Conservation (phyloP, 2,888 invertebrate genomes). For the Dendrolimus houi region DNA sequence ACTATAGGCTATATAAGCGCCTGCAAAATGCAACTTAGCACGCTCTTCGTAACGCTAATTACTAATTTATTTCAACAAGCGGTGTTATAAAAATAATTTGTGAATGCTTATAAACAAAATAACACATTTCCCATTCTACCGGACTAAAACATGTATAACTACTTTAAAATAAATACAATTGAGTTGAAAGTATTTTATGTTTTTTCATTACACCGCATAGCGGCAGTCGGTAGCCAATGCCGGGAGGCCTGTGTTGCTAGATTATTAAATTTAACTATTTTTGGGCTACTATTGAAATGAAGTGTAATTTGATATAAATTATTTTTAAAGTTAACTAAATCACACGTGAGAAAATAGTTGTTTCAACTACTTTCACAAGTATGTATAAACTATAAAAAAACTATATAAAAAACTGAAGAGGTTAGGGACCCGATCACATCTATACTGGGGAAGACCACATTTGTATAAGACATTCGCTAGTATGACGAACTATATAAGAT, state of each 20-base stretch:
- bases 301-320: not conserved
- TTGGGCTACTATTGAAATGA: constrained; percentile 1
- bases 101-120: not conserved
- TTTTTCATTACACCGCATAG: constrained; percentile 4
- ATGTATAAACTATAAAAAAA: no score
- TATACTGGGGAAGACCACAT: no score
- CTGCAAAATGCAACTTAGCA: not conserved
- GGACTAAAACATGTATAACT: constrained; percentile 12
- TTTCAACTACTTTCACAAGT: no score
- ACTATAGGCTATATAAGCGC: not conserved
- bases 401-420: no score
- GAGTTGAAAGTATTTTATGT: not conserved
- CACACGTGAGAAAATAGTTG: no score
- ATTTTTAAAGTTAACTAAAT: no score
- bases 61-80: not conserved
- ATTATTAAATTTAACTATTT: not conserved
- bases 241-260: constrained; percentile 2
- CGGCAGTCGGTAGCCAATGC: constrained; percentile 3
- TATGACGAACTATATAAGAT: no score
- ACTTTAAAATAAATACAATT: constrained; percentile 2
- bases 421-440: no score
- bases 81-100: not conserved
- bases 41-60: not conserved
- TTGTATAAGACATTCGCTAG: no score
- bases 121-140: not conserved